Evolutionary conservation across 2,113 vertebrate species (phyloP).

Genomic region (Panthera tigris): DNA sequence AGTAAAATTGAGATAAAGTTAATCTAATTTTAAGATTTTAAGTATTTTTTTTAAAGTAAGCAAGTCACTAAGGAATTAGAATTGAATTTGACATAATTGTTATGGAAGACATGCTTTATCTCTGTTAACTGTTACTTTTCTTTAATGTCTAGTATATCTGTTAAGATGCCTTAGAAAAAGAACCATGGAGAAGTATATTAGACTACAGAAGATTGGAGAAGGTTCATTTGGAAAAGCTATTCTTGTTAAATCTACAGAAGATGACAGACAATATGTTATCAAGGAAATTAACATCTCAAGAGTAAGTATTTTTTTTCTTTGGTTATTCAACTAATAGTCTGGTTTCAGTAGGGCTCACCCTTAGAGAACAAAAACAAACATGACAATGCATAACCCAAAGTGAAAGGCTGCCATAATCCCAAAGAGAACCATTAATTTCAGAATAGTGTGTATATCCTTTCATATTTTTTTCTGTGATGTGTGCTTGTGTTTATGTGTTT

Average conservation of each 20-base stretch:
- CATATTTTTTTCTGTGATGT: neutral
- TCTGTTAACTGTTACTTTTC: slow-evolving; percentile 23
- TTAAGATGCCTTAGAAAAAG: slow-evolving; percentile 84
- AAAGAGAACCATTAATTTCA: neutral
- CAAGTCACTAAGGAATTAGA: neutral
- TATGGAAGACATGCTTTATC: neutral
- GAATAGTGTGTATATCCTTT: slow-evolving; percentile 6
- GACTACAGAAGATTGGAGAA: slow-evolving; percentile 95
- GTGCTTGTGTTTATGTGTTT: neutral
- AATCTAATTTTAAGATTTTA: slow-evolving; percentile 10
- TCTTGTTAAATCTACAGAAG: slow-evolving; percentile 93
- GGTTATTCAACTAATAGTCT: neutral
- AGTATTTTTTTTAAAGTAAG: neutral
- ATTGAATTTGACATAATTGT: slow-evolving; percentile 29
- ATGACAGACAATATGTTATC: slow-evolving; percentile 96
- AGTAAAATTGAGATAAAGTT: neutral
- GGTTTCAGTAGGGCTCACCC: neutral
- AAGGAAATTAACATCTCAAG: slow-evolving; percentile 98
- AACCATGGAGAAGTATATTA: slow-evolving; percentile 96
- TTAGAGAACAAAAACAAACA: neutral
- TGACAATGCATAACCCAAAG: neutral
- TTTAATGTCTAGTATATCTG: slow-evolving; percentile 75
- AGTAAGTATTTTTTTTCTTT: slow-evolving; percentile 84
- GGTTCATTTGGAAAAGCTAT: slow-evolving; percentile 98
- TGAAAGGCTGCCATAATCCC: neutral